Percentiles rank a stretch among this genome's conserved stretches.
These are phyloP conservation scores for Choloepus didactylus DNA, from an alignment of 2,797 vertebrate species.

Conservation along the genomic window DNA sequence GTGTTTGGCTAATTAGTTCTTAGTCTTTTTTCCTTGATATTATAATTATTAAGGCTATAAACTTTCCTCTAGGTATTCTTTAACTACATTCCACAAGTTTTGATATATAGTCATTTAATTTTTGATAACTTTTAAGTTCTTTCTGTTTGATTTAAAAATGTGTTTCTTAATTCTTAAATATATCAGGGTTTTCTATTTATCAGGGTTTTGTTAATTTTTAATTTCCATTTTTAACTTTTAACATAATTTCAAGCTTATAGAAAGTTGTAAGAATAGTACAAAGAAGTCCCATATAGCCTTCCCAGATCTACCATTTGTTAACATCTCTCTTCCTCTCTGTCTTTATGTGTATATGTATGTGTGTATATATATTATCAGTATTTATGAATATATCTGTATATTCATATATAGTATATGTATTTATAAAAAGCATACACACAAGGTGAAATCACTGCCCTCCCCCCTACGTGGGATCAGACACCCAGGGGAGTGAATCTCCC, in stretches of 20 bases:
- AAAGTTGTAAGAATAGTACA: not conserved
- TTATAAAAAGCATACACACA: too few species aligned
- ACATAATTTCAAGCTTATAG: not conserved
- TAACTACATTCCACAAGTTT: not conserved
- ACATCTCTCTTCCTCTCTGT: not conserved
- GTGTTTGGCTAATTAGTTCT: not conserved
- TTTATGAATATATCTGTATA: not conserved
- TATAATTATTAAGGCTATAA: not conserved
- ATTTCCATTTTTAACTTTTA: slow-evolving; percentile 5
- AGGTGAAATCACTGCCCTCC: too few species aligned
- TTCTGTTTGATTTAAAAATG: not conserved
- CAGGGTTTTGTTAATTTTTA: not conserved
- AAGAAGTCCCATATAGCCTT: not conserved
- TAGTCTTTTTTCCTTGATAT: not conserved
- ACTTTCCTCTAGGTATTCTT: not conserved
- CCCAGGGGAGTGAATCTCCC: too few species aligned
- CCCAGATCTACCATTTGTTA: not conserved
- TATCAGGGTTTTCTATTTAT: not conserved
- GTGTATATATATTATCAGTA: not conserved
- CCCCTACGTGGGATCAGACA: too few species aligned
- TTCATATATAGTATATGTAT: not conserved
- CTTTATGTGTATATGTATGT: not conserved
- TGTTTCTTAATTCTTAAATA: not conserved
- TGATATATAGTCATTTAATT: not conserved
- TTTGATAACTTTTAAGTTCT: not conserved